Conservation (phyloP, 1,140 invertebrate genomes). For the Aphelenchoides fujianensis region DNA sequence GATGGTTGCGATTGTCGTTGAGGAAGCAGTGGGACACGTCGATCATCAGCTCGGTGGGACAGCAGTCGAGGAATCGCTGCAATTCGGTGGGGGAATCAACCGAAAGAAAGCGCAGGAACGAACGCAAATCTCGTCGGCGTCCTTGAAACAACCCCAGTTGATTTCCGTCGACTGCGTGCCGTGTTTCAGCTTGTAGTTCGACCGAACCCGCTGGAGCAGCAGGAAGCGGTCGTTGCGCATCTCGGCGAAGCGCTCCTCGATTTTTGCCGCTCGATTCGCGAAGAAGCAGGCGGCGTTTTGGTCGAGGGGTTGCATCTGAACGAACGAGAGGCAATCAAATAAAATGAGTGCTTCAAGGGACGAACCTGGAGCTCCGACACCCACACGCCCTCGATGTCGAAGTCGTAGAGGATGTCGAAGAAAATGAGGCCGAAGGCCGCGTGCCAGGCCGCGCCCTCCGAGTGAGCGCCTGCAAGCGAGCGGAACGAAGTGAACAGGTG, state of each 20-base stretch:
- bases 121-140: constrained; percentile 20
- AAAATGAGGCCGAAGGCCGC: constrained; percentile 51
- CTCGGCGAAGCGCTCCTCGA: constrained; percentile 42
- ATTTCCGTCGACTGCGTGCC: constrained; percentile 41
- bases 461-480: constrained; percentile 35
- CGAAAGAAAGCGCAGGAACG: no score
- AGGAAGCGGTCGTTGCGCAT: constrained; percentile 15
- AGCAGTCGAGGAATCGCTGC: constrained; percentile 40
- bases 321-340: no score
- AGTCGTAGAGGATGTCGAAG: constrained; percentile 50
- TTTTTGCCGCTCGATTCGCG: constrained; percentile 27
- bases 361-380: constrained; percentile 48
- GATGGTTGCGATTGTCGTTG: constrained; percentile 68
- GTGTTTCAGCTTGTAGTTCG: constrained; percentile 26
- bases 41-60: constrained; percentile 27
- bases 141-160: constrained; percentile 30
- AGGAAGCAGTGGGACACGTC: constrained; percentile 56
- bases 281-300: constrained; percentile 45
- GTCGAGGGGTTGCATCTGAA: no score
- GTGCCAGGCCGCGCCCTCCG: constrained; percentile 52
- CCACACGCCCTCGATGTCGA: constrained; percentile 33
- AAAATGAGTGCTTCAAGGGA: no score
- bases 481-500: no score
- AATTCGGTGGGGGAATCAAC: no score
- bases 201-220: constrained; percentile 24